These are phyloP conservation scores for Porites rus DNA, from an alignment of 92 coral and sea anemone genomes.

Conservation along the genomic window DNA sequence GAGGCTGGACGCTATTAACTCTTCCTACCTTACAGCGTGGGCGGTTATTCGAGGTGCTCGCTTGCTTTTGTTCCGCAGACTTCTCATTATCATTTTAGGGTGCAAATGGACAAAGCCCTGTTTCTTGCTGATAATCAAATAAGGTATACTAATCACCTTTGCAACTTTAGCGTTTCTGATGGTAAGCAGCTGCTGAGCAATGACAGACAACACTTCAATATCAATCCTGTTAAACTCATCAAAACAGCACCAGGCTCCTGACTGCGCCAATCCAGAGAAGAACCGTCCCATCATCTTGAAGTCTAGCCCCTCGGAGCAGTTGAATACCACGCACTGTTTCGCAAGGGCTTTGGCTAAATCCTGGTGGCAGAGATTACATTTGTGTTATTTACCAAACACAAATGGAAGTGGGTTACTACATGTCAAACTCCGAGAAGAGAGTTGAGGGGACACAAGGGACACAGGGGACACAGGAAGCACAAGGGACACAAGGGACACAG, in stretches of 20 bases:
- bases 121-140: too few relatives aligned
- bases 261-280: slow-evolving; percentile 99
- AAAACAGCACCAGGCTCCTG: slow-evolving; percentile 99
- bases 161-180: slow-evolving; percentile 96
- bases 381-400: not conserved
- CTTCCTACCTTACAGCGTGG: too few relatives aligned
- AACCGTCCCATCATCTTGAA: slow-evolving; percentile 99
- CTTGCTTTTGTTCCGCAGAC: too few relatives aligned
- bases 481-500: too few relatives aligned
- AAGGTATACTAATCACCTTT: slow-evolving; percentile 61
- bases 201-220: slow-evolving; percentile 98
- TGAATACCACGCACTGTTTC: slow-evolving; percentile 98
- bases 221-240: slow-evolving; percentile 99
- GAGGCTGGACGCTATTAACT: too few relatives aligned
- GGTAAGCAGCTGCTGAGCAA: slow-evolving; percentile 97
- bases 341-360: slow-evolving; percentile 99
- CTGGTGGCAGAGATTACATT: slow-evolving; percentile 28
- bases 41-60: too few relatives aligned
- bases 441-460: too few relatives aligned
- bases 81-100: too few relatives aligned
- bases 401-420: too few relatives aligned
- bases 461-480: too few relatives aligned
- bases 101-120: too few relatives aligned
- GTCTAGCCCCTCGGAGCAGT: slow-evolving; percentile 99
- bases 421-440: too few relatives aligned